phyloP scores from a whole-genome alignment of 2,113 vertebrate genomes.

The Morone saxatilis region DNA sequence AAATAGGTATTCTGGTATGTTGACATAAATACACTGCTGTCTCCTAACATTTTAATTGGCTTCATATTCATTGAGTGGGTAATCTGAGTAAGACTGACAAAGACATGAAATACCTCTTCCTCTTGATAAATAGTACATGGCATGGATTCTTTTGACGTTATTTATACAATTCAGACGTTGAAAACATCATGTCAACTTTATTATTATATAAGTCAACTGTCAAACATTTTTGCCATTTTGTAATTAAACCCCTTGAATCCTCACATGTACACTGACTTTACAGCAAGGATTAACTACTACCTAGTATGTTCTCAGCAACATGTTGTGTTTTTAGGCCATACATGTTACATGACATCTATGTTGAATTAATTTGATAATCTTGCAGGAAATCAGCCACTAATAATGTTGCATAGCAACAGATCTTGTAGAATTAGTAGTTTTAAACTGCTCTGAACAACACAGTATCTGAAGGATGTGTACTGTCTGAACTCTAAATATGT shows the following conservation, averaged over 20 bases:
- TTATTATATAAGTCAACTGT: background rate
- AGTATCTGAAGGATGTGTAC: background rate
- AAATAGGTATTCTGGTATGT: background rate
- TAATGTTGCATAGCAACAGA: background rate
- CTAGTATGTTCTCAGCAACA: background rate
- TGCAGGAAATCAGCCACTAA: background rate
- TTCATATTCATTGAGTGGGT: constrained; percentile 7
- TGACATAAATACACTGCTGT: constrained; percentile 4
- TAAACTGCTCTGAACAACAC: too few species aligned
- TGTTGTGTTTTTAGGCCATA: too few species aligned
- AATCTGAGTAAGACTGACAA: constrained; percentile 1
- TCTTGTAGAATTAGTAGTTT: background rate
- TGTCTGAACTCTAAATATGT: background rate
- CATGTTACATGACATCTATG: too few species aligned
- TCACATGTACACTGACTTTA: background rate
- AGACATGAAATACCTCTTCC: background rate
- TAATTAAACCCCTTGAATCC: background rate
- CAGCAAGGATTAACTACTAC: background rate
- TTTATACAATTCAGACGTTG: background rate
- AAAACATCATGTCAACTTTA: background rate
- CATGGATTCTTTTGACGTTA: background rate
- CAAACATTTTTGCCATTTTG: background rate
- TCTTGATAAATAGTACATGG: background rate
- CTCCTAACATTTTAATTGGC: constrained; percentile 17
- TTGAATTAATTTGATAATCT: background rate